Conservation (phyloP, 2,888 invertebrate genomes). For the Artemia sp. region DNA sequence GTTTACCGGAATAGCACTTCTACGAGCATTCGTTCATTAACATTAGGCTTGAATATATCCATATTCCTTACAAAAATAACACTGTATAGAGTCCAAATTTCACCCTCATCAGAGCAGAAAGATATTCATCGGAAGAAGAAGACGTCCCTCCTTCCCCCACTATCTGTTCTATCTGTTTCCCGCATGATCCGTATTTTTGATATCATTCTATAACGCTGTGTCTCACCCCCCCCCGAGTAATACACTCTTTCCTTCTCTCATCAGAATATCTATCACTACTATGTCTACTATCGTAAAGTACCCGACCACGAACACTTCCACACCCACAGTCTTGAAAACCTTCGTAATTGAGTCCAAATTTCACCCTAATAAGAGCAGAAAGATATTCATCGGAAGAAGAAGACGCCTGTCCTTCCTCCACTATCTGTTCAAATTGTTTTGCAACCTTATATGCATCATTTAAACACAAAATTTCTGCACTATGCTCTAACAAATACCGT, state of each 20-base stretch:
- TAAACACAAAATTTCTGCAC: neutral
- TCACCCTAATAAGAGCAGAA: neutral
- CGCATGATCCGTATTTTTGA: neutral
- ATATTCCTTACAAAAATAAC: too few species aligned
- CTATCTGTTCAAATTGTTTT: neutral
- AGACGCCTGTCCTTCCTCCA: neutral
- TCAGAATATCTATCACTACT: conserved; percentile 6
- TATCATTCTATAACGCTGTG: conserved; percentile 3
- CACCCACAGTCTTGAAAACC: neutral
- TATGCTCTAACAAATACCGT: neutral
- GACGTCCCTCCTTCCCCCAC: neutral
- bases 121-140: too few species aligned
- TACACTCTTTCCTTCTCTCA: neutral
- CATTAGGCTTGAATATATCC: too few species aligned
- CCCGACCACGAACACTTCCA: too few species aligned
- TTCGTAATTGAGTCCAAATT: neutral
- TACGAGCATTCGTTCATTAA: too few species aligned
- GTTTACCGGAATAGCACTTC: too few species aligned
- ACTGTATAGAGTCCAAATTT: too few species aligned
- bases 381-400: neutral
- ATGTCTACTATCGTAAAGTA: neutral
- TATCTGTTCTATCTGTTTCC: conserved; percentile 1
- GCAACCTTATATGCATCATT: neutral
- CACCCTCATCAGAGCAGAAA: too few species aligned
- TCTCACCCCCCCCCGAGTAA: neutral